Conservation (phyloP, 2,113 vertebrate species). For the Leucosticte australis region DNA sequence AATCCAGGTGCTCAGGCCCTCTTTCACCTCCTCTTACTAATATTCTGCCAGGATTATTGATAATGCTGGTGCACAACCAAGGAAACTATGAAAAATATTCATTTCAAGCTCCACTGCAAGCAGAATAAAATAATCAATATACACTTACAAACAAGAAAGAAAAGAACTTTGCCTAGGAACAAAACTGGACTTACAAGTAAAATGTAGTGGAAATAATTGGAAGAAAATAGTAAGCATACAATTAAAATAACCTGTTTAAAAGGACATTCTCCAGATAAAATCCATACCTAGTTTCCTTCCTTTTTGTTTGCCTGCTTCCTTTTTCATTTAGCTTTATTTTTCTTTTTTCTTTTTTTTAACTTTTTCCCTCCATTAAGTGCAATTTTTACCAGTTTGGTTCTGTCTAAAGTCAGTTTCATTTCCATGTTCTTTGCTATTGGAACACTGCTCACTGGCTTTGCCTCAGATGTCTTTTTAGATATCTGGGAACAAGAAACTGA, state of each 20-base stretch:
- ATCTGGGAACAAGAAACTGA: background rate
- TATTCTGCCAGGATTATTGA: conserved; percentile 24
- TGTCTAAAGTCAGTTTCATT: background rate
- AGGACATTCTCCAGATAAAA: background rate
- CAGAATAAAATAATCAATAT: conserved; percentile 60
- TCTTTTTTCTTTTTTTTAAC: background rate
- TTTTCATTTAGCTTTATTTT: background rate
- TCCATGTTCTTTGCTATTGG: background rate
- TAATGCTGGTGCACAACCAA: background rate
- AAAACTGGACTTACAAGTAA: background rate
- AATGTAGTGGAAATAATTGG: background rate
- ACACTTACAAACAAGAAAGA: background rate
- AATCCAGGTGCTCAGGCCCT: background rate
- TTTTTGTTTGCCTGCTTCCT: background rate
- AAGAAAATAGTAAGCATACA: background rate
- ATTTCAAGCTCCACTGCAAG: conserved; percentile 61
- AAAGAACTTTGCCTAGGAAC: background rate
- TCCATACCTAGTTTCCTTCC: background rate
- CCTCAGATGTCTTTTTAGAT: background rate
- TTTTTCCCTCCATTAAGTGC: background rate
- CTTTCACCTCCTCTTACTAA: background rate
- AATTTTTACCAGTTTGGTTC: background rate
- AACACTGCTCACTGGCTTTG: background rate
- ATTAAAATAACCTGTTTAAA: background rate
- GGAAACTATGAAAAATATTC: conserved; percentile 49